Evolutionary conservation across 2,797 vertebrate species (phyloP), one percentile per base, ranked within the genome.

Genomic region (Tokudaia muenninki): DNA sequence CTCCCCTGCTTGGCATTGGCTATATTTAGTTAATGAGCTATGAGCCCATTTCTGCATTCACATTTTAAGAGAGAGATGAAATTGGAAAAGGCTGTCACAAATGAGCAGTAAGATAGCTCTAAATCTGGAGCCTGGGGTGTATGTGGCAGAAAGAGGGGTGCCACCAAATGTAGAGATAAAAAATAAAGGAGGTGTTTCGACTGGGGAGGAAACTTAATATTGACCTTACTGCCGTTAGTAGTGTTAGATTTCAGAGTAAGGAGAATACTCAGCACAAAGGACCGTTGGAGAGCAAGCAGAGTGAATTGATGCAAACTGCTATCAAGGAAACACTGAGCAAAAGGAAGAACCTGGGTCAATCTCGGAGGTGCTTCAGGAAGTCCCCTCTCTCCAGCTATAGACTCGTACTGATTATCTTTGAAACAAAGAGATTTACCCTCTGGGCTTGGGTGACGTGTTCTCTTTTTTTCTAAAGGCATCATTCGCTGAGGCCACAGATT

Each of bases 251-350:
- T 96, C 12, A 24, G 61, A 78, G 37, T 75, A 59, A 44, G 24
- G 37, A 70, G 31, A 79, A 44, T 94, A 94, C 80, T 94, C 81
- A 74, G 87, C 86, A 50, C 52, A 31, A 91, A 80, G 55, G 41
- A 41, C 41, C 41, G 3, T 3, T 41, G 41, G 87, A 87, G 92
- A 91, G 70, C 90, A 94, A 96, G 90, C 81, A 87, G 90, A 94
- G 63, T 78, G 79, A 96, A 84, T 83, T 17, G 63, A 84, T 91
- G 29, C 80, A 92, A 96, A 96, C 87, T 96, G 70, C 79, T 94
- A 50, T 77, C 95, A 97, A 88, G 82, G 70, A 95, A 52, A 52
- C 29, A 92, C 13, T 10, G 86, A 94, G 31, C 50, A 31, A 37
- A 47, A 94, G 44, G 59, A 75, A 75, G 83, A 31, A 21, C 0